Evolutionary conservation across 1,140 invertebrate species (phyloP), one percentile per base, ranked within the genome.

Genomic region (Zaprionus ghesquierei): DNA sequence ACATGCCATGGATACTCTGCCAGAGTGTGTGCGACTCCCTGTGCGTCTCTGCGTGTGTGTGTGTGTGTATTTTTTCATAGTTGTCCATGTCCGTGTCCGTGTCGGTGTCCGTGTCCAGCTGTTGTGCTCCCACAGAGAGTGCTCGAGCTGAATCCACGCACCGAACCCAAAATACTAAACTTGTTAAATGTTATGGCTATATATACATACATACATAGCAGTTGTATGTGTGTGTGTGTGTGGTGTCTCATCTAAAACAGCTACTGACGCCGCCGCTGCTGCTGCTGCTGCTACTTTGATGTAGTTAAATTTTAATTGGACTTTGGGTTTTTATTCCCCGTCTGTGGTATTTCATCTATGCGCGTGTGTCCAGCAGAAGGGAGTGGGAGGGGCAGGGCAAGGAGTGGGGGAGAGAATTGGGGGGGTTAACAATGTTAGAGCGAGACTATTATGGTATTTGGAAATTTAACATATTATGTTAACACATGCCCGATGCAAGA

Each of bases 241-340:
- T 80, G 70, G 25, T 60, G 66, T 78, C 68, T 81, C 77, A 44
- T 81, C 63, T 63, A 79, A 71, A 71, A 62, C 53, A 69, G 82
- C 82, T 82, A 77, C 84, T 86, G 64, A 60, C 38, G 54, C 6
- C 9, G 27, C 58, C 38, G 54, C 6, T 29, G 27, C 58, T 62
- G 65, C 44, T 23, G 51, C 58, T 77, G 70, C 68, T 77, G 84
- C 85, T 89, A 89, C 86, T 90, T 90, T 90, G 81, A 90, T 90
- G 87, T 90, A 90, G 86, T 90, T 90, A 90, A 90, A 85, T 90
- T 90, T 90, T 90, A 90, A 90, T 90, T 90, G 86, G 86, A 90
- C 86, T 90, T 90, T 86, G 81, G 86, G 84, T 89, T 89, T 86
- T 79, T 77, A 73, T 70, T 29, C 72, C 81, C 65, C 72, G 69